Conservation (phyloP, 2,797 vertebrate species). For the Myotis vivesi region DNA sequence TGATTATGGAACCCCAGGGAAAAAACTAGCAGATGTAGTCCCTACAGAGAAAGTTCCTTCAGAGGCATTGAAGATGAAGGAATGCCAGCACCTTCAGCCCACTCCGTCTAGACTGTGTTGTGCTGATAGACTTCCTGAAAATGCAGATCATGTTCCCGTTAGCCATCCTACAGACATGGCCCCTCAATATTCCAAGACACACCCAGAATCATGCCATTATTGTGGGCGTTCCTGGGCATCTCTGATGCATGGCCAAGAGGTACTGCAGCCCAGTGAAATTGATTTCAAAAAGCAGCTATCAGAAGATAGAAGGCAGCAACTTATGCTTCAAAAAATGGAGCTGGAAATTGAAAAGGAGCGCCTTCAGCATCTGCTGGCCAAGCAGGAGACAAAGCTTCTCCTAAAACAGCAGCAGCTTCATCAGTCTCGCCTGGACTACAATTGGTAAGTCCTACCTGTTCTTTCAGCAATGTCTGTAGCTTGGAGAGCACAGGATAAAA, state of each 20-base stretch:
- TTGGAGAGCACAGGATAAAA: background rate
- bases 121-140: slow-evolving; percentile 54
- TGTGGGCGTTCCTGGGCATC: slow-evolving; percentile 52
- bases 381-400: slow-evolving; percentile 91
- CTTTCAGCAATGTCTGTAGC: background rate
- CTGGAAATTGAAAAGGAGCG: slow-evolving; percentile 93
- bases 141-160: background rate
- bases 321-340: slow-evolving; percentile 95
- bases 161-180: background rate
- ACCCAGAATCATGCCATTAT: slow-evolving; percentile 57
- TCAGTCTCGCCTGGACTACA: slow-evolving; percentile 87
- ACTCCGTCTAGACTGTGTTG: slow-evolving; percentile 49
- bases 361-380: slow-evolving; percentile 90
- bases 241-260: background rate
- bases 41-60: slow-evolving; percentile 33
- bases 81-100: slow-evolving; percentile 20
- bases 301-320: slow-evolving; percentile 89
- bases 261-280: slow-evolving; percentile 52
- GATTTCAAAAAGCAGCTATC: slow-evolving; percentile 82
- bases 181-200: slow-evolving; percentile 19
- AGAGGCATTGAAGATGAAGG: slow-evolving; percentile 50
- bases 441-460: slow-evolving; percentile 85
- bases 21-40: slow-evolving; percentile 47
- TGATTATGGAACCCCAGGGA: slow-evolving; percentile 63
- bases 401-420: slow-evolving; percentile 90